These are phyloP conservation scores for Tipula vernalis DNA, from an alignment of 2,888 invertebrate genomes.

Conservation along the genomic window DNA sequence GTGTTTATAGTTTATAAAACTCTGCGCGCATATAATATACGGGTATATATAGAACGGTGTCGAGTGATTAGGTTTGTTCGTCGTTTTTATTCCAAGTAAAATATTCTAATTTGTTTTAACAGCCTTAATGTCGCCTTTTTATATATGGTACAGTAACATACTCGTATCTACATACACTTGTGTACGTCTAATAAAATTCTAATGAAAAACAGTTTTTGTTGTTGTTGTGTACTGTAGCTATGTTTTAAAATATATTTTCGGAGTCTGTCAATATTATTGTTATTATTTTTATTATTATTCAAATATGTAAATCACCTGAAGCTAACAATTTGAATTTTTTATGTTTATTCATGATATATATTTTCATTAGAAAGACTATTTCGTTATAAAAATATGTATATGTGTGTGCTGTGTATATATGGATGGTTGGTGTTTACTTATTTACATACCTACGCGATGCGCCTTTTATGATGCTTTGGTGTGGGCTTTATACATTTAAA, in stretches of 20 bases:
- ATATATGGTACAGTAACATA: not conserved
- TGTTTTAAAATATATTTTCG: not conserved
- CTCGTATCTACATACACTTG: not conserved
- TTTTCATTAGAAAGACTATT: not conserved
- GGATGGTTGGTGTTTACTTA: not conserved
- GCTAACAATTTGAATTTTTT: not conserved
- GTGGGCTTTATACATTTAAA: not conserved
- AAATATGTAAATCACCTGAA: constrained; percentile 4
- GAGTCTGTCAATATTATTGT: constrained; percentile 4
- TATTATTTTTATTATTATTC: constrained; percentile 4
- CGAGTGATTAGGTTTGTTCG: not conserved
- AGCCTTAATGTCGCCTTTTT: not conserved
- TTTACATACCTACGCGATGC: not conserved
- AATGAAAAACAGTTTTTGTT: not conserved
- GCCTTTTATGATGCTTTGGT: not conserved
- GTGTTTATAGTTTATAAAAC: not conserved
- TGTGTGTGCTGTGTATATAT: no score
- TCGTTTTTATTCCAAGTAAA: not conserved
- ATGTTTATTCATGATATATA: not conserved
- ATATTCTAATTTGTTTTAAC: not conserved
- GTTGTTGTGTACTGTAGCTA: not conserved
- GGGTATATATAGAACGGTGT: not conserved
- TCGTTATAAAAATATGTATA: not conserved
- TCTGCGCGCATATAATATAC: not conserved
- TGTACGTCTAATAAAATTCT: not conserved